Evolutionary conservation across 2,113 vertebrate genomes (phyloP).

Genomic region (Sander vitreus): DNA sequence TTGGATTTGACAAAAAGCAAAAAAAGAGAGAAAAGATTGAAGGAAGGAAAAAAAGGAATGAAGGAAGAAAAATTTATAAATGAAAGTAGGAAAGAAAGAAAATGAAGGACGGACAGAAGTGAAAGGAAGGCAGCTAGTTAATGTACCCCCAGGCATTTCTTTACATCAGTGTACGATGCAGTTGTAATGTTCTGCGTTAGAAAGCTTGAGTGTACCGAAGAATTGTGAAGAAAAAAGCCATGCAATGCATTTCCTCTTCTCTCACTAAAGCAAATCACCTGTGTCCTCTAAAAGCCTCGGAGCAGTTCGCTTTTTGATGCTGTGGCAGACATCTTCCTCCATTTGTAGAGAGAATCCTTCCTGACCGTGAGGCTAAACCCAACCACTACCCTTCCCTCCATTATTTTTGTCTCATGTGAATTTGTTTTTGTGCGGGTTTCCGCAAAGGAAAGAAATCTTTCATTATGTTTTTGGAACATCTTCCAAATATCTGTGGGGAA

Average conservation of each 20-base stretch:
- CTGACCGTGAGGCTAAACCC: neutral
- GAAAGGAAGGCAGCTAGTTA: slow-evolving; percentile 28
- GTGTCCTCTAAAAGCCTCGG: slow-evolving; percentile 5
- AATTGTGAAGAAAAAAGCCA: slow-evolving; percentile 10
- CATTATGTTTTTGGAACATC: neutral
- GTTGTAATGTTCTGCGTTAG: slow-evolving; percentile 3
- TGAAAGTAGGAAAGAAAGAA: neutral
- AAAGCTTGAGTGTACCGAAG: slow-evolving; percentile 20
- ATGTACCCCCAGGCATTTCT: slow-evolving; percentile 40
- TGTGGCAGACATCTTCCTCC: slow-evolving; percentile 2
- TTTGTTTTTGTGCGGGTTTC: neutral
- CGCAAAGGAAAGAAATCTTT: neutral
- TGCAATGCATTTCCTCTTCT: slow-evolving; percentile 20
- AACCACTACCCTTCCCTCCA: neutral
- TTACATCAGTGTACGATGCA: slow-evolving; percentile 29
- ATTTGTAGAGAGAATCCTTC: slow-evolving; percentile 3
- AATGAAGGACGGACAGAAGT: neutral
- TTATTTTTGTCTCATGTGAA: neutral
- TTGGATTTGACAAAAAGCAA: neutral
- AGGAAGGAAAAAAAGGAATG: neutral
- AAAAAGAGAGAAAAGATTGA: neutral
- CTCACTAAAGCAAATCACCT: slow-evolving; percentile 14
- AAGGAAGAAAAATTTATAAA: neutral
- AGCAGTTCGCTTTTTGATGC: slow-evolving; percentile 21
- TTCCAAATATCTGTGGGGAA: neutral